phyloP scores from a whole-genome alignment of 2,888 invertebrate species.

The Athalia circularis region DNA sequence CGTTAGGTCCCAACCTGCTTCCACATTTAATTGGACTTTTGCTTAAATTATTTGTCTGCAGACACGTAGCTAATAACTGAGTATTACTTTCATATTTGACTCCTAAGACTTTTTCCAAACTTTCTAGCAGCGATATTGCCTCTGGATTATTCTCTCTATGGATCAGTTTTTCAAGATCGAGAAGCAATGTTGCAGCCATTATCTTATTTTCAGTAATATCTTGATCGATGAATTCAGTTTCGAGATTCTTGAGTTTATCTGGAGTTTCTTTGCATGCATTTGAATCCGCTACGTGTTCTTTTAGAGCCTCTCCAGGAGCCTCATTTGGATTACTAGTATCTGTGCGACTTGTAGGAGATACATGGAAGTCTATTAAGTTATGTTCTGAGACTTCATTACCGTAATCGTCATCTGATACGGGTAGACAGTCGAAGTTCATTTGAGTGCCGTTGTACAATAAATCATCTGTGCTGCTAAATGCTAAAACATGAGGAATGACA shows the following conservation, averaged over 20 bases:
- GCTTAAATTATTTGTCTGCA: conserved; percentile 55
- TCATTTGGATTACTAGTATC: conserved; percentile 9
- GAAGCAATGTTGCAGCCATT: conserved; percentile 60
- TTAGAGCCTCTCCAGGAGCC: background rate
- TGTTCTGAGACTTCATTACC: conserved; percentile 53
- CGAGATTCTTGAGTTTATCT: conserved; percentile 55
- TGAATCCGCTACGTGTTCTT: conserved; percentile 1
- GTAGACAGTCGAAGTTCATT: conserved; percentile 63
- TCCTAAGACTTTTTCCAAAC: conserved; percentile 66
- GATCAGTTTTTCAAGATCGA: conserved; percentile 66
- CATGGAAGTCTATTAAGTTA: conserved; percentile 66
- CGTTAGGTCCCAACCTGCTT: conserved; percentile 45
- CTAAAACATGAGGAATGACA: conserved; percentile 45
- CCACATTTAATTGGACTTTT: conserved; percentile 50
- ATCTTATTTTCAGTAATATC: conserved; percentile 58
- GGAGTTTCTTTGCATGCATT: conserved; percentile 7
- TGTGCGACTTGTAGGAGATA: conserved; percentile 54
- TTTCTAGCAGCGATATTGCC: conserved; percentile 63
- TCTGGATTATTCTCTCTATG: conserved; percentile 64
- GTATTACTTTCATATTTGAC: conserved; percentile 63
- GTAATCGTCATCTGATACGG: conserved; percentile 64
- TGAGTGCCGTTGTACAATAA: conserved; percentile 59
- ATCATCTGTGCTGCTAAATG: conserved; percentile 57
- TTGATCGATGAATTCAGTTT: conserved; percentile 59
- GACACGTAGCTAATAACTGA: conserved; percentile 61